These are phyloP conservation scores for Ciona savignyi DNA, from an alignment of 23 tunicate genomes.

Conservation along the genomic window DNA sequence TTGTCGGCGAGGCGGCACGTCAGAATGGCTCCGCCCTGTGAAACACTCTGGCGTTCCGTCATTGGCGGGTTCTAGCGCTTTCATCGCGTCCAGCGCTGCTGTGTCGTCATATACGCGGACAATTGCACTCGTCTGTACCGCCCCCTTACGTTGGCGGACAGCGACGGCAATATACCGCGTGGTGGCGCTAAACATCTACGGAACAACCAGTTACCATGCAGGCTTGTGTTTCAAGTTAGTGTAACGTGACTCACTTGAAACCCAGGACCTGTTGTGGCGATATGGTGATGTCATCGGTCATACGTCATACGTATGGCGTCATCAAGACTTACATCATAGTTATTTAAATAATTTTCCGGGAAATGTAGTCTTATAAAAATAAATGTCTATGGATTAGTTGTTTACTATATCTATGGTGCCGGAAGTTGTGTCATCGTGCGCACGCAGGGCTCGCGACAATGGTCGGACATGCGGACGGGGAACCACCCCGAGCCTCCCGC, in stretches of 20 bases:
- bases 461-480: conserved; percentile 28
- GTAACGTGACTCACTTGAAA: conserved; percentile 76
- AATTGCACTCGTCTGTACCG: conserved; percentile 99
- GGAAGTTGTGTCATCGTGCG: no score
- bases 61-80: conserved; percentile 14
- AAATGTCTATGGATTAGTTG: no score
- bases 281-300: conserved; percentile 14
- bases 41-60: conserved; percentile 85
- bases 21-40: conserved; percentile 24
- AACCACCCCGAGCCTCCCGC: conserved; percentile 4
- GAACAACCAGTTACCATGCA: not conserved
- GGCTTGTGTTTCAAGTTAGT: conserved; percentile 69
- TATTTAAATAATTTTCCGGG: no score
- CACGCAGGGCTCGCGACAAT: conserved; percentile 16
- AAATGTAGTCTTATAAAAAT: no score
- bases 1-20: conserved; percentile 24
- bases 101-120: conserved; percentile 33
- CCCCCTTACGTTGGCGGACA: conserved; percentile 53
- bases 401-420: no score
- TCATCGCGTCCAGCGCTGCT: conserved; percentile 1
- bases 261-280: conserved; percentile 93
- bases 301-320: not conserved
- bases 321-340: no score
- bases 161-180: conserved; percentile 57
- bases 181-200: conserved; percentile 20